Percentiles rank a stretch among this genome's conserved stretches.
These are phyloP conservation scores for Chalcosyrphus nemorum DNA, from an alignment of 2,888 invertebrate species.

Conservation along the genomic window DNA sequence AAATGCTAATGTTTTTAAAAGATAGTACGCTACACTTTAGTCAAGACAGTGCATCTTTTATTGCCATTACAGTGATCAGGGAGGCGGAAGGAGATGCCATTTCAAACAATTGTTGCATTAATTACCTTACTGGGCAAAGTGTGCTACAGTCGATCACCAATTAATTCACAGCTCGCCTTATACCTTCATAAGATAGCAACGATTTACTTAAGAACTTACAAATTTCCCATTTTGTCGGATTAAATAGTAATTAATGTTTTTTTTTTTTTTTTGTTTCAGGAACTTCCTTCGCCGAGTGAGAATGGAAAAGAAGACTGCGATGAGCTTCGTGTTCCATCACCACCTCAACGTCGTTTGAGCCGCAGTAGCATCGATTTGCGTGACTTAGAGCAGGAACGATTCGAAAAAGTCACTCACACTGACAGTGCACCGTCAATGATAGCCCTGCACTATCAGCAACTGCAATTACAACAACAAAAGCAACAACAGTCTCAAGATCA, in stretches of 20 bases:
- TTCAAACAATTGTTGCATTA: too few species aligned
- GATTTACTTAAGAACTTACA: too few species aligned
- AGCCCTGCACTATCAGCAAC: conserved; percentile 78
- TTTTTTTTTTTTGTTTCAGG: conserved; percentile 75
- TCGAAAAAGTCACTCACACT: conserved; percentile 82
- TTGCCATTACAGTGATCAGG: too few species aligned
- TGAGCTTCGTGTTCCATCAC: conserved; percentile 81
- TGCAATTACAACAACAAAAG: conserved; percentile 77
- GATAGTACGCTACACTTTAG: too few species aligned
- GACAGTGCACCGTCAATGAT: conserved; percentile 82
- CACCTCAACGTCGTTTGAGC: conserved; percentile 81
- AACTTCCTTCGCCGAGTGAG: conserved; percentile 79
- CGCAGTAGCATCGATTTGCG: conserved; percentile 82
- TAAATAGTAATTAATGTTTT: background rate
- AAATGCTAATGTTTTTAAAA: too few species aligned
- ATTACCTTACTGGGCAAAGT: too few species aligned
- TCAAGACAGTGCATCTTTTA: too few species aligned
- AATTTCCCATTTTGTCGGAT: background rate
- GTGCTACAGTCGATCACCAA: too few species aligned
- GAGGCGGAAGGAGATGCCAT: too few species aligned
- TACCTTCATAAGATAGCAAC: too few species aligned
- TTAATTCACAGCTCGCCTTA: too few species aligned
- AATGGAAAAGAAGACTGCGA: conserved; percentile 81
- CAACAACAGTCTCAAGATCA: conserved; percentile 40
- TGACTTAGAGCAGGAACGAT: conserved; percentile 82